Evolutionary conservation across 2,113 vertebrate genomes (phyloP).

Genomic region (Dendrocopos noguchii): DNA sequence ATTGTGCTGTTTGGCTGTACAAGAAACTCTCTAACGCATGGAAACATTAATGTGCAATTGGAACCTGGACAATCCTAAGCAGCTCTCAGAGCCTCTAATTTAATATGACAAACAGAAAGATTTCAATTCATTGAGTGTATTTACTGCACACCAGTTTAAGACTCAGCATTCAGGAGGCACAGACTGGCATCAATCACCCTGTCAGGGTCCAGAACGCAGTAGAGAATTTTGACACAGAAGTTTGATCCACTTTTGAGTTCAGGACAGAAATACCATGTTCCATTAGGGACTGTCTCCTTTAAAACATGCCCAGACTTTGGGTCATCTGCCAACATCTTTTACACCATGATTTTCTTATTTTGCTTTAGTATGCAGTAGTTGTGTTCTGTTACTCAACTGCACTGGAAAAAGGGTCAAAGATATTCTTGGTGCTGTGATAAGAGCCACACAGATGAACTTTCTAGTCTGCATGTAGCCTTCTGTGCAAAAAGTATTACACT

Average conservation of each 20-base stretch:
- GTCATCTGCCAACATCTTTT: background rate
- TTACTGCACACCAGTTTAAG: background rate
- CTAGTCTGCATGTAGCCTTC: background rate
- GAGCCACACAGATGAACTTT: background rate
- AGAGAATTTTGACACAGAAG: background rate
- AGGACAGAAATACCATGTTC: background rate
- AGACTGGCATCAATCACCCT: background rate
- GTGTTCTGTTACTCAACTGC: background rate
- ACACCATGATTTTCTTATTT: background rate
- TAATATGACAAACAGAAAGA: background rate
- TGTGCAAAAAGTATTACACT: background rate
- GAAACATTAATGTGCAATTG: background rate
- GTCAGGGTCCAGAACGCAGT: background rate
- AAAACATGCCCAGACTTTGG: background rate
- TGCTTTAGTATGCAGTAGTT: background rate
- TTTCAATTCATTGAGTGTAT: background rate
- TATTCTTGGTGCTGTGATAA: background rate
- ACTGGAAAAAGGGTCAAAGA: slow-evolving; percentile 18
- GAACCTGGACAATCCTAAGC: background rate
- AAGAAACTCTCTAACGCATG: background rate
- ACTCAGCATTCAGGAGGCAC: background rate
- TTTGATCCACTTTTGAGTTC: background rate
- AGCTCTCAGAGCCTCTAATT: background rate
- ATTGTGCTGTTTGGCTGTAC: background rate
- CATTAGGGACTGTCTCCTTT: background rate